Evolutionary conservation across 2,888 invertebrate genomes (phyloP), one percentile per base, ranked within the genome.

Genomic region (Priocnemis perturbator): DNA sequence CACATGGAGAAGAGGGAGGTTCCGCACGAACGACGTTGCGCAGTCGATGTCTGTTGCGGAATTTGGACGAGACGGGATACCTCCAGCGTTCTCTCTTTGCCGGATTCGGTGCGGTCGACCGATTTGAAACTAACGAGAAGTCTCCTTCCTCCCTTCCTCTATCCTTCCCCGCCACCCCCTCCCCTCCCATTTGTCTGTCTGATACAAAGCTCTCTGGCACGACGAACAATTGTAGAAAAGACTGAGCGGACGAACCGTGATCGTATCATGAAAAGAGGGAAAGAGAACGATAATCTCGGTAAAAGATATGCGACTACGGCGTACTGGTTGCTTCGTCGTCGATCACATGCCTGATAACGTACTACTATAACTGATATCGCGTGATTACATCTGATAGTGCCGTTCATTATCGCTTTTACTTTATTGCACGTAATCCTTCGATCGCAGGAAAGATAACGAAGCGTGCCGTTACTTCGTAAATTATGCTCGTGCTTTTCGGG

Each of bases 1-100:
- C 78, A 74, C 74, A 70, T 69, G 78, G 56, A 53, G 69, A 70
- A 68, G 64, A 70, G 20, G 37, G 55, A 17, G 69, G 56, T 77
- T 77, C 72, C 80, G 72, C 80, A 72, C 74, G 79, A 73, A 21
- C 66, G 67, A 52, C 37, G 37, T 57, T 68, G 73, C 71, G 68
- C 74, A 80, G 78, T 74, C 76, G 80, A 69, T 59, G 73, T 77
- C 78, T 77, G 69, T 78, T 74, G 69, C 68, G 76, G 76, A 80
- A 79, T 80, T 80, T 71, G 69, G 60, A 59, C 57, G 59, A 69
- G 50, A 66, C 68, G 67, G 60, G 56, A 20, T n/a, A 50, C 53
- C 20, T 63, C 23, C 57, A 66, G 59, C 23, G 53, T 15, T 48
- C 17, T 47, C 67, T 71, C 74, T 78, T 79, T 74, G 74, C 69